A percentile compares a stretch with the other conserved stretches of the same genome.
These are phyloP conservation scores for Hemicentrotus pulcherrimus DNA, from an alignment of 35 echinoderm and acorn worm species.

Conservation along the genomic window DNA sequence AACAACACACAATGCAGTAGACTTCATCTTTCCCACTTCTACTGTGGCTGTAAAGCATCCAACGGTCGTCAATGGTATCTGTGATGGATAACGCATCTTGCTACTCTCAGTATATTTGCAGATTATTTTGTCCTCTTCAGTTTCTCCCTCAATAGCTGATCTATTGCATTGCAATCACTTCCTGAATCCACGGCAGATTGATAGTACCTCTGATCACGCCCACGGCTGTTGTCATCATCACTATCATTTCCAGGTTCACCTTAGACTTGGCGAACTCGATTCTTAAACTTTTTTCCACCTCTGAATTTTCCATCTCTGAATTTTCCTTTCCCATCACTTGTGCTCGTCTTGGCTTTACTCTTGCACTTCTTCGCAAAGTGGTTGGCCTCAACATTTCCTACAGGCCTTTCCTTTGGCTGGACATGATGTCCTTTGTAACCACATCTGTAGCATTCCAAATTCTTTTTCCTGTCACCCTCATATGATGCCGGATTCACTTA, in stretches of 20 bases:
- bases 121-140: too few relatives aligned
- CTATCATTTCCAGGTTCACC: background rate
- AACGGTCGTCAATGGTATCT: too few relatives aligned
- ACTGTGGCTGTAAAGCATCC: too few relatives aligned
- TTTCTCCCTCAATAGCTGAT: too few relatives aligned
- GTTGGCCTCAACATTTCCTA: conserved; percentile 26
- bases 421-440: background rate
- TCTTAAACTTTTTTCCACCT: background rate
- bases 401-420: conserved; percentile 34
- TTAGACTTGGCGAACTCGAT: background rate
- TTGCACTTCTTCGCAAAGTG: conserved; percentile 40
- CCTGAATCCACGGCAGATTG: background rate
- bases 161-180: too few relatives aligned
- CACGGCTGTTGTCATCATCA: background rate
- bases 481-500: too few relatives aligned
- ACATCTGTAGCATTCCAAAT: conserved; percentile 14
- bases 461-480: background rate
- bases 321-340: background rate
- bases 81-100: too few relatives aligned
- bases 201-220: background rate
- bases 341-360: background rate
- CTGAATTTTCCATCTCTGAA: background rate
- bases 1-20: too few relatives aligned
- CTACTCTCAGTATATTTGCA: too few relatives aligned
- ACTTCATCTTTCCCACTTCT: too few relatives aligned